Evolutionary conservation across 2,113 vertebrate species (phyloP), one percentile per base, ranked within the genome.

Genomic region (Rostratula benghalensis): DNA sequence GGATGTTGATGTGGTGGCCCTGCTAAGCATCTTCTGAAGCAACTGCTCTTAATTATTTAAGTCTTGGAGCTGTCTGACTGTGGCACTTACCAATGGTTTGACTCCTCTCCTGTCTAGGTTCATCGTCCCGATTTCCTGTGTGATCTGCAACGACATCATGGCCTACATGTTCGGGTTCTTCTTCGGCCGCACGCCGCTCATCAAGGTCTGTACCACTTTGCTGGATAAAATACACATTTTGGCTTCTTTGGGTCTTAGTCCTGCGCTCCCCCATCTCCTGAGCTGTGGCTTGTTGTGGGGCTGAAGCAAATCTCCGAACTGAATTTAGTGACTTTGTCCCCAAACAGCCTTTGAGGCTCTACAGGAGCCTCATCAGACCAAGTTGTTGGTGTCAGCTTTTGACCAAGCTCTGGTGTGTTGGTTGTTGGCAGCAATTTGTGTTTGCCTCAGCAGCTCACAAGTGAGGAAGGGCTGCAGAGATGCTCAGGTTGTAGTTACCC

Each of bases 141-240:
- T 99, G 91, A 99, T 99, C 98, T 99, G 99, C 97, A 99, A 99
- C 33, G 99, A 99, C 98, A 99, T 99, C 82, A 99, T 99, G 99
- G 99, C 99, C 9, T 99, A 99, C 97, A 99, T 99, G 99, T 99
- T 99, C n/a, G 99, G 99, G 3, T 99, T 99, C 98, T 99, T 99
- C 98, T 99, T 99, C 3, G 99, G 99, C 77, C 99, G 99, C 91
- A 99, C 99, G 0, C 99, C 99, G 0, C 99, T 99, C 79, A 99
- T 99, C 90, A 99, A 99, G 99, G 99, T 99, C 46, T 24, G 98
- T 94, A 51, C 20, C 28, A 0, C 31, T 65, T 4, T 10, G 30
- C 21, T 25, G 48, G 37, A 8, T 4, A 10, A 22, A 61, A 17
- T 3, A 2, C 1, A 1, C 13, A 0, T 21, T 83, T 77, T 16